Percentiles rank a stretch among this genome's conserved stretches.
Evolutionary conservation across 2,797 vertebrate species (phyloP).

Genomic region (Lepilemur ruficaudatus): DNA sequence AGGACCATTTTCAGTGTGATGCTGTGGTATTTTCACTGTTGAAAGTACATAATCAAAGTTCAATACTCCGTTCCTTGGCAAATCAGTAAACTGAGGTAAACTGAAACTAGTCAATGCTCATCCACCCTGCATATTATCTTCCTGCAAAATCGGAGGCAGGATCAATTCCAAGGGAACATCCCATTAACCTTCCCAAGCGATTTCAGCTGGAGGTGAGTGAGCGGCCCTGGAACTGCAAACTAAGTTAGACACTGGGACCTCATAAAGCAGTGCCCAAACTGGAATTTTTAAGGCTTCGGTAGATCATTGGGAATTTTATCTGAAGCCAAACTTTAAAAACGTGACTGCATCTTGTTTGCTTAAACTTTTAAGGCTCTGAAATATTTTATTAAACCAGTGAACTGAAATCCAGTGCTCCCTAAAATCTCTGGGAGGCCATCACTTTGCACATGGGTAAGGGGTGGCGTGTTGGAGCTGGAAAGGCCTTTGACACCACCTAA

Average conservation of each 20-base stretch:
- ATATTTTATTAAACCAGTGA: conserved; percentile 14
- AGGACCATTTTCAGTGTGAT: neutral
- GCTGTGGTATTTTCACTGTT: neutral
- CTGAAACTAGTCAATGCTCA: neutral
- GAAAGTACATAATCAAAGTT: conserved; percentile 10
- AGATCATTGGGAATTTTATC: conserved; percentile 28
- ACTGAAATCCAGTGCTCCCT: neutral
- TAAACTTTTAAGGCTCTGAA: neutral
- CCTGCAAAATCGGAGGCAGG: neutral
- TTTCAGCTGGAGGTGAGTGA: neutral
- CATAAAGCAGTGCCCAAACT: neutral
- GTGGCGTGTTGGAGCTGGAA: too few species aligned
- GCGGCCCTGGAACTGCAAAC: neutral
- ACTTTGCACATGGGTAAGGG: neutral
- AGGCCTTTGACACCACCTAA: neutral
- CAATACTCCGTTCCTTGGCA: neutral
- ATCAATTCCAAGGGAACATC: neutral
- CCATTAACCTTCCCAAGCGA: neutral
- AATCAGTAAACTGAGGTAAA: conserved; percentile 31
- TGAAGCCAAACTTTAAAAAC: conserved; percentile 5
- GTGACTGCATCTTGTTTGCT: neutral
- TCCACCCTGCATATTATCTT: neutral
- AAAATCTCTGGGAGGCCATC: neutral
- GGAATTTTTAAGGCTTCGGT: neutral
- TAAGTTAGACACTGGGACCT: neutral